Evolutionary conservation across 2,113 vertebrate genomes (phyloP), one percentile per base, ranked within the genome.

Genomic region (Psettodes erumei): DNA sequence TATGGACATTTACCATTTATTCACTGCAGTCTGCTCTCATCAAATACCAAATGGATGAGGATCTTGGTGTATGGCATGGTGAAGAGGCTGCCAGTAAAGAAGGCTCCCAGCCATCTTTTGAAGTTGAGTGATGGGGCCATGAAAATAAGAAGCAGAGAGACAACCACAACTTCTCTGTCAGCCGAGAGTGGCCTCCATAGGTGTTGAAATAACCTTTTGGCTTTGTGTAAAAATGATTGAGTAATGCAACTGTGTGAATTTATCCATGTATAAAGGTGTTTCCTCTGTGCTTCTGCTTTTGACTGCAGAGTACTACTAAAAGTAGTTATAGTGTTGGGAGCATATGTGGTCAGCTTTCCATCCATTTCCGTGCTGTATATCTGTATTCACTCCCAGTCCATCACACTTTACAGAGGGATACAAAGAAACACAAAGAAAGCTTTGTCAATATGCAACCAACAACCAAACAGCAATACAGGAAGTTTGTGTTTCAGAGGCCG

Each of bases 21-120:
- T 19, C 25, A 30, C 30, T 64, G 58, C 40, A 32, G 54, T 71
- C 38, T 66, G 61, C 53, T 68, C 4, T 62, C 55, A 56, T 28
- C 19, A 42, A 18, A 9, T 48, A 23, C n/a, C 23, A 30, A 55
- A 38, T 37, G 50, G 28, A 54, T 75, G 19, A 15, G 32, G 19
- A 32, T 32, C 7, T 16, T 45, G 45, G 30, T 9, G 8, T 42
- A 27, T 23, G 19, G 13, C 11, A 6, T 48, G 7, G 28, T 71
- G 21, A 23, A 55, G 16, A 35, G 30, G 10, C n/a, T 28, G 42
- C 53, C 38, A 72, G 28, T 60, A 19, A 43, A 35, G 8, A 61
- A 25, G 16, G 19, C 4, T 53, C 35, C 55, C 28, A 35, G 33
- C 40, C 30, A 9, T 53, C 27, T 76, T 33, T 28, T 60, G 15